Base-by-base conservation (phyloP, 2,113 vertebrate species). In the Pterophyllum scalare region DNA sequence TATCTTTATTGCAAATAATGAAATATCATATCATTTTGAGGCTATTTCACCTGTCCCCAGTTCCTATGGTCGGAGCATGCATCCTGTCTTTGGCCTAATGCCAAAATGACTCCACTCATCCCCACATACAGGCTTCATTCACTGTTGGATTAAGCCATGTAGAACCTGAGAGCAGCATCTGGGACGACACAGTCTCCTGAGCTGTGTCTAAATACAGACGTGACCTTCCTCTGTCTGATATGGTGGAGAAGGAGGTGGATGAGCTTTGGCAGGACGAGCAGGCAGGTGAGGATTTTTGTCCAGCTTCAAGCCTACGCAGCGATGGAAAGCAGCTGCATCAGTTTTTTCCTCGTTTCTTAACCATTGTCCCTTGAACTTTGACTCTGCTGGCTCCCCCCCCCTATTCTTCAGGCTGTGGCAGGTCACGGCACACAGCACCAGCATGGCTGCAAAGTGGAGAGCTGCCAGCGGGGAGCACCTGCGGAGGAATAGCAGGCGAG, bases 401-500 rank as follows among this genome's bases (percentile, higher is more conserved):
- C 12, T 61, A 76, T 14, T 31, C 85, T 61, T 75, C 82, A 77
- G 91, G 85, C 76, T 60, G 62, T 60, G 84, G 83, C 89, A 65
- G 89, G 93, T 92, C 90, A 43, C 84, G 67, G 82, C 84, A 49
- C 64, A 24, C 60, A 75, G 81, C 81, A 74, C 28, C 76, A 33
- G 85, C 57, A 33, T 60, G 78, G 72, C 70, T 84, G 82, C 81
- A 79, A 87, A 87, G 87, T 88, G 85, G 88, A 87, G 82, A 91
- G 82, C 88, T 22, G 87, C 89, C 88, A 89, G 84, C 80, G 59
- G 91, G 80, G 87, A 93, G 88, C 94, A 95, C 94, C 95, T 95
- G 94, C 91, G 76, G 94, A 94, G 90, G 86, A 82, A 79, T 81
- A 81, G 91, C 79, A 79, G 89, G 86, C 82, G 58, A 91, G 88